Conservation (phyloP, 2,113 vertebrate species). For the Bucco capensis region DNA sequence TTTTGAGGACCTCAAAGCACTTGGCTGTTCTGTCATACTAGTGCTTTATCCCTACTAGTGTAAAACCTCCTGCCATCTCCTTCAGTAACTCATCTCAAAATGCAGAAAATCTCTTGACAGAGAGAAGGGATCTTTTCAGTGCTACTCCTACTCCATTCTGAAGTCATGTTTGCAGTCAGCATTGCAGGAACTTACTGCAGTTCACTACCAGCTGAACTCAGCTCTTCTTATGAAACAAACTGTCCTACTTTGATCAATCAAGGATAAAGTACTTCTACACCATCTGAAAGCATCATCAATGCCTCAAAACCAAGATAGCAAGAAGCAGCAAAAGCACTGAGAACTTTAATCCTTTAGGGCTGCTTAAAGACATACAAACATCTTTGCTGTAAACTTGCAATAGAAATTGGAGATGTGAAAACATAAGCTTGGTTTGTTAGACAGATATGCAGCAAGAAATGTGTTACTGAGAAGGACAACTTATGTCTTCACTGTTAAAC, state of each 20-base stretch:
- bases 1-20: neutral
- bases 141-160: neutral
- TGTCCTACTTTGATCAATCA: neutral
- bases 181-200: neutral
- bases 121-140: neutral
- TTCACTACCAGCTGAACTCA: neutral
- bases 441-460: accelerated
- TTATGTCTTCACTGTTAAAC: accelerated
- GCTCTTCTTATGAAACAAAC: neutral
- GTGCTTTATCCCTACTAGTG: too few species aligned
- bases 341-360: neutral
- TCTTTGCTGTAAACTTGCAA: neutral
- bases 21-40: too few species aligned
- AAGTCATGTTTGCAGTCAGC: neutral
- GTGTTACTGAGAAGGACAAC: neutral
- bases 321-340: neutral
- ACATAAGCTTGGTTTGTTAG: neutral
- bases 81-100: neutral
- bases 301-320: neutral
- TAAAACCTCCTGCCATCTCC: neutral
- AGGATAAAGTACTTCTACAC: neutral
- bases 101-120: neutral
- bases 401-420: neutral
- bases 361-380: neutral
- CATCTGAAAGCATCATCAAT: neutral